Evolutionary conservation across 1,140 invertebrate genomes (phyloP).

Genomic region (Drosophila cardini): DNA sequence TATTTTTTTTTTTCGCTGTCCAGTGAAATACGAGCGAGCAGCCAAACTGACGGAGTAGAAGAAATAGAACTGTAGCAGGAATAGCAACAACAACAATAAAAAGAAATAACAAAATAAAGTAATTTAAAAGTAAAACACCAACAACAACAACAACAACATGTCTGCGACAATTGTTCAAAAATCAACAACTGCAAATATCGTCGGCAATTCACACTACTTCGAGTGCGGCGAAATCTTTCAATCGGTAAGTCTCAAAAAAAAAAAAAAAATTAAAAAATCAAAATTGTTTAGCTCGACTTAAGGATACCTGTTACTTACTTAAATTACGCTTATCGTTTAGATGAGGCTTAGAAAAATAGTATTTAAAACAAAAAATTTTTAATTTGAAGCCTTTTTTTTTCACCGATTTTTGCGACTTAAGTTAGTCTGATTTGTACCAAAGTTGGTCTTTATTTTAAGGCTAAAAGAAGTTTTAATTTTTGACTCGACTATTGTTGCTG

Average conservation of each 20-base stretch:
- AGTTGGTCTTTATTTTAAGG: no score
- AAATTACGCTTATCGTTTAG: no score
- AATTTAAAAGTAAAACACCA: not conserved
- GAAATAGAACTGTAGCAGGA: not conserved
- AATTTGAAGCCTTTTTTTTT: no score
- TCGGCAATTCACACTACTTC: slow-evolving; percentile 60
- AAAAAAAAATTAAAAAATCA: no score
- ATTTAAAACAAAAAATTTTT: no score
- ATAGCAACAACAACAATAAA: slow-evolving; percentile 8
- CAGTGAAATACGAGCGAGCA: slow-evolving; percentile 41
- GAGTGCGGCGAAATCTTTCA: slow-evolving; percentile 66
- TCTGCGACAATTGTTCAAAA: slow-evolving; percentile 69
- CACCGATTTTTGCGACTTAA: no score
- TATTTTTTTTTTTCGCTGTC: slow-evolving; percentile 24
- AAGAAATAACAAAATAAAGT: not conserved
- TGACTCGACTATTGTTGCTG: no score
- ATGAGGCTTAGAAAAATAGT: no score
- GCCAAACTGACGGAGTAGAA: slow-evolving; percentile 5
- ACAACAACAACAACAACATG: slow-evolving; percentile 50
- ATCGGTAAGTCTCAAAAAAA: slow-evolving; percentile 59
- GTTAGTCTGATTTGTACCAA: no score
- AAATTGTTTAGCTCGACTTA: no score
- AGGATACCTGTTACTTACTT: no score
- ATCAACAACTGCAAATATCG: slow-evolving; percentile 44
- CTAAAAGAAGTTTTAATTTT: no score